These are phyloP conservation scores for Poliocrania exsul DNA, from an alignment of 2,797 vertebrate genomes.

Conservation along the genomic window DNA sequence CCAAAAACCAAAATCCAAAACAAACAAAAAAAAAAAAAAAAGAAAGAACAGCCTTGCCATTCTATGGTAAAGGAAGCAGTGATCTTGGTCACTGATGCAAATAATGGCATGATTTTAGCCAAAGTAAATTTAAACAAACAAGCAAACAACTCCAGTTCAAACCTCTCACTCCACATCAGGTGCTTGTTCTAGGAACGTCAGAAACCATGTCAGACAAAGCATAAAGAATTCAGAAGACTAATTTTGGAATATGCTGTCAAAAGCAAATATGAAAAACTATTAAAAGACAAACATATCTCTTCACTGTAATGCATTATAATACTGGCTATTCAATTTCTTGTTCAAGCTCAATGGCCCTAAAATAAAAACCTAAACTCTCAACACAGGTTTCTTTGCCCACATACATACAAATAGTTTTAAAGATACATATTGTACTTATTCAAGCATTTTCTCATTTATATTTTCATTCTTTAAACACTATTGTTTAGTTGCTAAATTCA, in stretches of 20 bases:
- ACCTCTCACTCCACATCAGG: not conserved
- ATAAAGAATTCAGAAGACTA: not conserved
- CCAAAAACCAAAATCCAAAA: too few species aligned
- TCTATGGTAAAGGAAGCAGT: not conserved
- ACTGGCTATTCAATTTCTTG: not conserved
- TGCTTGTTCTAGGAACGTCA: not conserved
- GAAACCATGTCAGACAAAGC: not conserved
- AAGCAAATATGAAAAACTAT: not conserved
- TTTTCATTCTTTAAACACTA: not conserved
- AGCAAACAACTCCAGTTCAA: not conserved
- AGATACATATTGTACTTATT: not conserved
- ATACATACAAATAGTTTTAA: not conserved
- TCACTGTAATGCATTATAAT: not conserved
- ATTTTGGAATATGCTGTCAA: constrained; percentile 1
- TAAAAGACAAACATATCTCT: not conserved
- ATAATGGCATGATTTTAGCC: not conserved
- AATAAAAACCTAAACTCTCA: not conserved
- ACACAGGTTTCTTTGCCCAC: not conserved
- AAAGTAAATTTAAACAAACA: not conserved
- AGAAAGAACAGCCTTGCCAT: not conserved
- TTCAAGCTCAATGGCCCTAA: not conserved
- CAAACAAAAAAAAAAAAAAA: not conserved
- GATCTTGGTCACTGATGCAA: not conserved
- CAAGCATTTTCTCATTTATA: not conserved
- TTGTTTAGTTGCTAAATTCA: not conserved